Percentiles rank a stretch among this genome's conserved stretches.
phyloP scores from a whole-genome alignment of 2,888 invertebrate genomes.

The Aricia artaxerxes region DNA sequence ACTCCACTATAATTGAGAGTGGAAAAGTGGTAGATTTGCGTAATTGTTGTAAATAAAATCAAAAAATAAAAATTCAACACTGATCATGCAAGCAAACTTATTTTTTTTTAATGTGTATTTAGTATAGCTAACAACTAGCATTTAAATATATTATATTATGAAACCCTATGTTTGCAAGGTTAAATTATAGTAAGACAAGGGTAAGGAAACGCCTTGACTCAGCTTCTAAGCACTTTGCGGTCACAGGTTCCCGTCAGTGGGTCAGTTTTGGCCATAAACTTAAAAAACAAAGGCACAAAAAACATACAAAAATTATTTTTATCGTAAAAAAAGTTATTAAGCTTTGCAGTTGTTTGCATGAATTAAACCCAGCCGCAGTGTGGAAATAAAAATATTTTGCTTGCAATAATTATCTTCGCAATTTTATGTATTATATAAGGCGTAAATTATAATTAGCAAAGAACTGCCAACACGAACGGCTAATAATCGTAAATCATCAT shows the following conservation, averaged over 20 bases:
- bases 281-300: background rate
- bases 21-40: background rate
- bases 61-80: background rate
- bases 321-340: background rate
- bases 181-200: too few relatives aligned
- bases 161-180: too few relatives aligned
- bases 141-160: background rate
- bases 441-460: conserved; percentile 27
- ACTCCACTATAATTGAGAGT: too few relatives aligned
- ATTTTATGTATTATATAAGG: conserved; percentile 3
- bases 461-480: background rate
- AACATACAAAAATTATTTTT: background rate
- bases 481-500: conserved; percentile 28
- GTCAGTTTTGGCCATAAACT: background rate
- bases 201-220: conserved; percentile 4
- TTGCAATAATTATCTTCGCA: conserved; percentile 5
- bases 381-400: conserved; percentile 21
- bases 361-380: conserved; percentile 1
- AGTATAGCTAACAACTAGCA: background rate
- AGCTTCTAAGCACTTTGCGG: background rate
- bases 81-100: background rate
- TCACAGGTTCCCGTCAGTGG: background rate
- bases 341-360: conserved; percentile 6
- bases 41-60: background rate
- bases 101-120: background rate